Evolutionary conservation across 1,140 invertebrate species (phyloP).

Genomic region (Calephelis nemesis): DNA sequence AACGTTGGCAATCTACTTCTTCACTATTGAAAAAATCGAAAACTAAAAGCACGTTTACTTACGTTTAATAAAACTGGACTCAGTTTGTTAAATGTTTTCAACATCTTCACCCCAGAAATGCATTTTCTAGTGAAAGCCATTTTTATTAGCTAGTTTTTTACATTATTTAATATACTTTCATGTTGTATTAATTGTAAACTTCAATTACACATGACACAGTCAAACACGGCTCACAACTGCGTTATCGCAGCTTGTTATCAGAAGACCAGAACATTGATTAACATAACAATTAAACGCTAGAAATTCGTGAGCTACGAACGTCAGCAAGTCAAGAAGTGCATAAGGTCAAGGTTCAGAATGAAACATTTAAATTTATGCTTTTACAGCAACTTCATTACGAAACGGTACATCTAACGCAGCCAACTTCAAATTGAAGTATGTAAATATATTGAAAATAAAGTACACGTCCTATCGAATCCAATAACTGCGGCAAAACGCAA

Average conservation of each 20-base stretch:
- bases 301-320: slow-evolving; percentile 34
- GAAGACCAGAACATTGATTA: slow-evolving; percentile 47
- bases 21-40: no score
- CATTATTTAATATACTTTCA: background rate
- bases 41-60: background rate
- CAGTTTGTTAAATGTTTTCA: background rate
- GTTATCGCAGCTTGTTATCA: slow-evolving; percentile 57
- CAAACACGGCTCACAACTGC: slow-evolving; percentile 39
- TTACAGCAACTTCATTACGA: background rate
- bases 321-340: slow-evolving; percentile 30
- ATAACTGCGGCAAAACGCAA: no score
- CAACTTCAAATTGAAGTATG: no score
- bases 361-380: background rate
- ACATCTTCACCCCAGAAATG: slow-evolving; percentile 1
- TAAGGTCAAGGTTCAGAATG: slow-evolving; percentile 32
- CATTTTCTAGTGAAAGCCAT: slow-evolving; percentile 17
- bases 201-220: background rate
- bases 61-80: background rate
- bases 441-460: no score
- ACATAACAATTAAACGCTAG: slow-evolving; percentile 45
- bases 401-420: background rate
- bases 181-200: background rate
- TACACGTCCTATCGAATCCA: no score
- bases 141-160: background rate
- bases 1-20: no score